Evolutionary conservation across 2,113 vertebrate species (phyloP), one percentile per base, ranked within the genome.

Genomic region (Macroglossus sobrinus): DNA sequence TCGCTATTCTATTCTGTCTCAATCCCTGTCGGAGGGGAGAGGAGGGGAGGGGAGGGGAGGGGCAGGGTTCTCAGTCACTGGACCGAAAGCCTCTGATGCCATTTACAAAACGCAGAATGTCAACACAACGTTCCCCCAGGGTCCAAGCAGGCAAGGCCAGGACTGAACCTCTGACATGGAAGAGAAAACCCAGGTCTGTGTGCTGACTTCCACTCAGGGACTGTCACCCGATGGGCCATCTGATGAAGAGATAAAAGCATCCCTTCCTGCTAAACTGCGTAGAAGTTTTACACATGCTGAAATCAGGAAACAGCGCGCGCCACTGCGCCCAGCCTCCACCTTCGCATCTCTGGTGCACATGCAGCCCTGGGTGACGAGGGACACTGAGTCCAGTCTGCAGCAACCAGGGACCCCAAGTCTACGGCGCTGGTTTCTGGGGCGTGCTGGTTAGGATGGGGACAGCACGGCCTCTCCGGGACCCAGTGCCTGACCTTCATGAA

Each of bases 301-400:
- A 68, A 71, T 26, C 30, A 76, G 71, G 53, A 88, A 38, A 38
- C 47, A 50, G 47, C 47, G 3, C 47, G 13, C 47, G 7, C 45
- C 45, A 8, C 45, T 10, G 9, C 9, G 8, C 45, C 45, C 7
- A 45, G 45, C 3, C 47, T 14, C 47, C 13, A 1, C 12, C 13
- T 13, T 14, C 45, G 13, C 13, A 3, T 50, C 47, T 47, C 47
- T 13, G 6, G 3, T 13, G 6, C 13, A 5, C 13, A 3, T 3
- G 45, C 47, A 50, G 47, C 47, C 47, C 47, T 50, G 47, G 47
- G 47, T 1, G 13, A 47, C 45, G 2, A 47, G 45, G 45, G 45
- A 47, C 45, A 47, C 45, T 47, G 45, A 47, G 45, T 5, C 12
- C 45, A 47, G 45, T 47, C 45, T 47, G 45, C 45, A 2, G 45